phyloP scores from a whole-genome alignment of 2,888 invertebrate genomes.

The Ormia ochracea region DNA sequence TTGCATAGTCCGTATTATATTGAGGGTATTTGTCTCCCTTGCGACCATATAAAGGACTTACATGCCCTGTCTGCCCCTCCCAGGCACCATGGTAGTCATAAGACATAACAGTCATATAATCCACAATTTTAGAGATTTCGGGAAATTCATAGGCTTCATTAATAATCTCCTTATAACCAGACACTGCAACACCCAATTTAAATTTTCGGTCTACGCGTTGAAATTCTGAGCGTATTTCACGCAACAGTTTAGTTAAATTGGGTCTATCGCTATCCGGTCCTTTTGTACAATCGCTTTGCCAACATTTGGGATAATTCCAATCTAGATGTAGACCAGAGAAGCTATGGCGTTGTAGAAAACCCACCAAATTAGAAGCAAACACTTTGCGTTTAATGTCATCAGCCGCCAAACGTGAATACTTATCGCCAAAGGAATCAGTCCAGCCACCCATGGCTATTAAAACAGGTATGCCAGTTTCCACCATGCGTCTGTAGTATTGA shows the following conservation, averaged over 20 bases:
- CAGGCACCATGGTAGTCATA: conserved; percentile 95
- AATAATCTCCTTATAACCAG: conserved; percentile 94
- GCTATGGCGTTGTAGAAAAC: conserved; percentile 84
- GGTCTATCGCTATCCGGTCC: conserved; percentile 87
- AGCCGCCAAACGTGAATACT: conserved; percentile 88
- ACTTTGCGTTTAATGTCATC: conserved; percentile 82
- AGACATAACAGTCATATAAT: conserved; percentile 90
- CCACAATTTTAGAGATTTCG: conserved; percentile 82
- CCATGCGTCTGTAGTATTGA: conserved; percentile 87
- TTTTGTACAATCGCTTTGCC: conserved; percentile 92
- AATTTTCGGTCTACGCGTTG: conserved; percentile 78
- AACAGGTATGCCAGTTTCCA: conserved; percentile 82
- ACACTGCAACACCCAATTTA: conserved; percentile 87
- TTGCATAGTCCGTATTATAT: conserved; percentile 88
- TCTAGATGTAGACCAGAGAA: conserved; percentile 94
- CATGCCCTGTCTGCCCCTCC: conserved; percentile 88
- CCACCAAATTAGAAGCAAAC: conserved; percentile 83
- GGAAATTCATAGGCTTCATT: conserved; percentile 89
- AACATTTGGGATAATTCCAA: conserved; percentile 96
- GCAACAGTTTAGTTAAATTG: conserved; percentile 86
- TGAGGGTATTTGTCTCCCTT: conserved; percentile 83
- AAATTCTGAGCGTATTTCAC: conserved; percentile 78
- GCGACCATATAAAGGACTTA: conserved; percentile 85
- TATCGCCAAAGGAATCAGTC: conserved; percentile 93
- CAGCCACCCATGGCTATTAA: conserved; percentile 94